Conservation (phyloP, 2,888 invertebrate genomes). For the Bruchidius siliquastri region DNA sequence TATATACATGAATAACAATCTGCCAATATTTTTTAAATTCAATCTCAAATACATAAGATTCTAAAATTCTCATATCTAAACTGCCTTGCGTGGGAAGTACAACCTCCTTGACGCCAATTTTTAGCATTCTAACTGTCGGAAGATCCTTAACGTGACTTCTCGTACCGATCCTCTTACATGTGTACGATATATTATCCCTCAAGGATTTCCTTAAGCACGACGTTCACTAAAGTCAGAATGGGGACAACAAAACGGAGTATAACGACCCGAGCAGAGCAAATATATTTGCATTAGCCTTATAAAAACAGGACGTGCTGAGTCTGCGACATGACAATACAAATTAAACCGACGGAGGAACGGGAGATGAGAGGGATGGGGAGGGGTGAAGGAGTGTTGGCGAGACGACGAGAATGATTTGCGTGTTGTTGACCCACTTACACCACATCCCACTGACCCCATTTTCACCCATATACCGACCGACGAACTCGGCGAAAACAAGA, state of each 20-base stretch:
- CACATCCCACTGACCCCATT: not conserved
- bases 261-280: not conserved
- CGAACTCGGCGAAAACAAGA: not conserved
- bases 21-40: no score
- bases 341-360: not conserved
- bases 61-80: no score
- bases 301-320: not conserved
- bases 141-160: no score
- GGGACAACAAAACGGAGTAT: not conserved
- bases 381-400: not conserved
- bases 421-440: not conserved
- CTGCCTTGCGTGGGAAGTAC: no score
- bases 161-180: no score
- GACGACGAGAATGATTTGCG: not conserved
- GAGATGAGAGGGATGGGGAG: not conserved
- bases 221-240: no score
- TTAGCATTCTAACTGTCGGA: no score
- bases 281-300: not conserved
- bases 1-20: no score
- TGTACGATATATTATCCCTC: no score
- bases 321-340: not conserved
- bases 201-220: no score
- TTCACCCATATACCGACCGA: not conserved
- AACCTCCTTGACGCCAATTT: no score
- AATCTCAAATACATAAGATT: no score